Evolutionary conservation across 2,113 vertebrate species (phyloP).

Genomic region (Hoplias malabaricus): DNA sequence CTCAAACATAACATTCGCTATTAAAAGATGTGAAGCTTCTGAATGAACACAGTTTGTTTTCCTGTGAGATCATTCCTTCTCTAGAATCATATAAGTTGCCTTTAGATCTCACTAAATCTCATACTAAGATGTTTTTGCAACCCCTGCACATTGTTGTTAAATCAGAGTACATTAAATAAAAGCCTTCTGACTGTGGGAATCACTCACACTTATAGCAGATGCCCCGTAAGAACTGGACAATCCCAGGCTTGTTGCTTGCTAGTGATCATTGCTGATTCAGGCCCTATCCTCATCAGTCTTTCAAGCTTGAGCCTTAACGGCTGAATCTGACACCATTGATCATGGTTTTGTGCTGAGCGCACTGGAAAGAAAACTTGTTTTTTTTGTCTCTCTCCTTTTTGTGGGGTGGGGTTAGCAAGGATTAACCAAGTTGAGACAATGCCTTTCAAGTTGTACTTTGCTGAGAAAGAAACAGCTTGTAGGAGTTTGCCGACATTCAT

Average conservation of each 20-base stretch:
- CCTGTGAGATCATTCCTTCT: too few relatives aligned
- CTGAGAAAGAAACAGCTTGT: conserved; percentile 38
- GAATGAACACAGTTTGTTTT: too few relatives aligned
- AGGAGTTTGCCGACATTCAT: conserved; percentile 39
- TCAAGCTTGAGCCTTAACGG: neutral
- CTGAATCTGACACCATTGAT: conserved; percentile 15
- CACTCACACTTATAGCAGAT: neutral
- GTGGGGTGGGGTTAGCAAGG: neutral
- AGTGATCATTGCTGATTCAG: neutral
- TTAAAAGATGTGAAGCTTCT: too few relatives aligned
- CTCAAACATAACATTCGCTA: too few relatives aligned
- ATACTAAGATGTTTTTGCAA: neutral
- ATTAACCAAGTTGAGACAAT: conserved; percentile 4
- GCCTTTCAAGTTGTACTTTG: conserved; percentile 22
- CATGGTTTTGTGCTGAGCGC: conserved; percentile 34
- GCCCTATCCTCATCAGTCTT: neutral
- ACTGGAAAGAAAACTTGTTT: neutral
- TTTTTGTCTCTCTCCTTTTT: neutral
- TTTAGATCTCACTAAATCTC: too few relatives aligned
- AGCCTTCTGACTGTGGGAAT: neutral
- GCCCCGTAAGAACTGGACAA: neutral
- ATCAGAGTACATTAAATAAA: neutral
- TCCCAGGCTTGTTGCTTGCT: neutral
- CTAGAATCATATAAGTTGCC: too few relatives aligned
- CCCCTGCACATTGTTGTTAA: neutral